Evolutionary conservation across 2,888 invertebrate genomes (phyloP), one percentile per base, ranked within the genome.

Genomic region (Abscondita cerata): DNA sequence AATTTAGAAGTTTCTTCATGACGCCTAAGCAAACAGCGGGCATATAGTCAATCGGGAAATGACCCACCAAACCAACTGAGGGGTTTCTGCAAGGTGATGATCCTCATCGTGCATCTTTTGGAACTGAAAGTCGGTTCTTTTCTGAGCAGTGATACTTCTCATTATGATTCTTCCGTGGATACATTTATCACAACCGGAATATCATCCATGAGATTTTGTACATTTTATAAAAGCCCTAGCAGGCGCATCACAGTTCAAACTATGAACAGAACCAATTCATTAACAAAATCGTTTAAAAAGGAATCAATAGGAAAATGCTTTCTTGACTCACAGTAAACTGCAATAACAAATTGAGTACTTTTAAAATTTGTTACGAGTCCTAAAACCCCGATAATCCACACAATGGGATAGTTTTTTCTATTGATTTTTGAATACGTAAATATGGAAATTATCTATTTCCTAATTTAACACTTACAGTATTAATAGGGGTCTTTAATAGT

Each of bases 41-140:
- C 62, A 62, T 62, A n/a, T 53, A 62, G 15, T 62, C 58, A 5
- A 58, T 34, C 13, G 51, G 53, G 34, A 62, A 58, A 9, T 15
- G 16, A 8, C 5, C 20, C 9, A 62, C 54, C 31, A 62, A 9
- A 18, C 41, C 54, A 34, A 58, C 34, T 18, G 36, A 25, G 55
- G 44, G 5, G 61, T 47, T 25, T 34, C 9, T 18, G 12, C 31
- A 44, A 52, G n/a, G 31, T 56, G 61, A 44, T 62, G 62, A 48
- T 62, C 52, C 51, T 62, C 53, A 62, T 62, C 62, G 19, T 40
- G 31, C 41, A 51, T 33, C 11, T 13, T 20, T 19, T 1, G 8
- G 46, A 62, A 57, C 16, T 31, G 13, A 12, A n/a, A n/a, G 38
- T 62, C 57, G 20, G 57, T 62, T 48, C 62, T 44, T 48, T 52